Conservation (phyloP, 2,113 vertebrate species). For the Platysternon megacephalum region DNA sequence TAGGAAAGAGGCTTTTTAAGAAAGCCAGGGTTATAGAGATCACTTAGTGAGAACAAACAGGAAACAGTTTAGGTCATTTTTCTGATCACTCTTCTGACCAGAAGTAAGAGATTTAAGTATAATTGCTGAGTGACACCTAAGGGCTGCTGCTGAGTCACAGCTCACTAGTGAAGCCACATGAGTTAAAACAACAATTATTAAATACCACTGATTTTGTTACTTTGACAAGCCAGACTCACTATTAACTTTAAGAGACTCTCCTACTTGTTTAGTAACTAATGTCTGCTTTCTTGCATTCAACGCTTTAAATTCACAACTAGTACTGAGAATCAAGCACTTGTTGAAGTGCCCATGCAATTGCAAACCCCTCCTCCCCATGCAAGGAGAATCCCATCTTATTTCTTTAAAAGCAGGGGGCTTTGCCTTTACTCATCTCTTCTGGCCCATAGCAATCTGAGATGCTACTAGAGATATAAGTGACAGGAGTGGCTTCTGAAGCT, state of each 20-base stretch:
- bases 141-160: background rate
- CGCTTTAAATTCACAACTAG: background rate
- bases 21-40: background rate
- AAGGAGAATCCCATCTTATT: background rate
- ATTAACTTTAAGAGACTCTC: too few relatives aligned
- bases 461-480: background rate
- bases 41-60: background rate
- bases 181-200: background rate
- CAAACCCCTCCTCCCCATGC: background rate
- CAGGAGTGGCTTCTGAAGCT: background rate
- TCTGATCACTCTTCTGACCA: background rate
- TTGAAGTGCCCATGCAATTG: background rate
- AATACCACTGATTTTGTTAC: background rate
- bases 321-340: rapidly evolving
- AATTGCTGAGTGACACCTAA: background rate
- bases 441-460: rapidly evolving
- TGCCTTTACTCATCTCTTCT: too few relatives aligned
- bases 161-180: background rate
- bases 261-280: too few relatives aligned
- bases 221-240: background rate
- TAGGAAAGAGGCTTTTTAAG: background rate
- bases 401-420: background rate
- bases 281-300: rapidly evolving
- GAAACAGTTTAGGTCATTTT: background rate
- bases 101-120: background rate